These are phyloP conservation scores for Nebria ingens DNA, from an alignment of 1,140 invertebrate species.

Conservation along the genomic window DNA sequence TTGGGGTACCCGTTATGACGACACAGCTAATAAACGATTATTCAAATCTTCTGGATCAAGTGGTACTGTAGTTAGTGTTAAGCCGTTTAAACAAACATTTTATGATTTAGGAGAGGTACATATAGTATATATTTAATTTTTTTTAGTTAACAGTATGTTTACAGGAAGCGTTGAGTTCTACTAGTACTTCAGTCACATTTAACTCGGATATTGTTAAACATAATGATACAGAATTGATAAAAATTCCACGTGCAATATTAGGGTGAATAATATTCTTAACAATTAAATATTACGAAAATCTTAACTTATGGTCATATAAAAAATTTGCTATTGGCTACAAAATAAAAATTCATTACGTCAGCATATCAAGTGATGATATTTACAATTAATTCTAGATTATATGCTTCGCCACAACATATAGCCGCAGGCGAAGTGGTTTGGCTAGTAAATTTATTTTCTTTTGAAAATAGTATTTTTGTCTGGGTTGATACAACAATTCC, in stretches of 20 bases:
- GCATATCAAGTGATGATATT: conserved; percentile 13
- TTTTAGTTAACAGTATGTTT: background rate
- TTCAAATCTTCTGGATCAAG: background rate
- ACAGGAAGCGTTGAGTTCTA: conserved; percentile 14
- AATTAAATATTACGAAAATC: conserved; percentile 11
- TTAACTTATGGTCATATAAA: conserved; percentile 10
- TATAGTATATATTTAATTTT: background rate
- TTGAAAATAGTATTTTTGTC: conserved; percentile 48
- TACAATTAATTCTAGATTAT: conserved; percentile 34
- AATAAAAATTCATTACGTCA: background rate
- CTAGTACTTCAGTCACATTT: background rate
- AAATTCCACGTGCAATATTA: conserved; percentile 40
- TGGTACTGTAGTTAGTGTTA: background rate
- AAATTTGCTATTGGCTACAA: too few relatives aligned
- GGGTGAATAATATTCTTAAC: conserved; percentile 32
- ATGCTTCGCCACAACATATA: conserved; percentile 45
- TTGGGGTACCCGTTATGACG: conserved; percentile 19
- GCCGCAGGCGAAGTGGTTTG: conserved; percentile 44
- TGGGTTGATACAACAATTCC: conserved; percentile 54
- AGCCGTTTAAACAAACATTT: background rate
- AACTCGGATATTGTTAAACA: conserved; percentile 17
- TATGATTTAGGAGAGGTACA: background rate
- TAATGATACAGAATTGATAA: conserved; percentile 35
- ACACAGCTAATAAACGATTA: background rate
- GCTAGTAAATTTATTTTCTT: conserved; percentile 43